Base-by-base conservation (phyloP, 2,888 invertebrate genomes). In the Nomada flava region DNA sequence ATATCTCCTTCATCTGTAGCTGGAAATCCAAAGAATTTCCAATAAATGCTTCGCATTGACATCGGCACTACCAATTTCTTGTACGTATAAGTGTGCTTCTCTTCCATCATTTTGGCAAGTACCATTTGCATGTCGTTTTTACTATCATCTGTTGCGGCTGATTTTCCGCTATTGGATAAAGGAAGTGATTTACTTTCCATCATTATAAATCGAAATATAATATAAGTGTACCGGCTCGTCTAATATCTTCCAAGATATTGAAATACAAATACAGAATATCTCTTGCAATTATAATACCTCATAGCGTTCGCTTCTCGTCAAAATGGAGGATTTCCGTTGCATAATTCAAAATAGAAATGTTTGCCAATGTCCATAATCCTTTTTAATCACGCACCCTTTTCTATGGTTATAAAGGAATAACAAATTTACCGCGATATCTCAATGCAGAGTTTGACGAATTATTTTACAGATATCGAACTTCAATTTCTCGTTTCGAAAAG, bases 1-100 rank as follows among this genome's bases (percentile, higher is more conserved):
- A 94, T 94, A 47, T 93, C 93, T 3, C 94, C 94, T 2, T 94
- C 93, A n/a, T 94, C 94, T 7, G 93, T 93, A 0, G 94, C 95
- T 52, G 95, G 95, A 89, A 95, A 95, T 13, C 95, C 95, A 89
- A 94, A 95, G 85, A 94, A 94, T 86, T 94, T 94, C 95, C 95
- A 95, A 82, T 95, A 95, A 68, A 94, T 94, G 78, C 94, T 94
- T 52, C 94, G 89, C 95, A 95, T 95, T 2, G 94, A 93, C 89
- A 93, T 93, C 0, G 95, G 95, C 36, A 95, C 94, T 2, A 95
- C 94, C 15, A 95, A 89, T 82, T 94, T 94, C 77, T 94, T 94
- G 82, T 94, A 95, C 0, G 93, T 92, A 64, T 92, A 92, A 2
- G 93, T 93, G 79, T 94, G 92, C 67, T 93, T 93, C 44, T 93